Percentiles rank a stretch among this genome's conserved stretches.
Evolutionary conservation across 2,113 vertebrate genomes (phyloP).

Genomic region (Zosterops borbonicus): DNA sequence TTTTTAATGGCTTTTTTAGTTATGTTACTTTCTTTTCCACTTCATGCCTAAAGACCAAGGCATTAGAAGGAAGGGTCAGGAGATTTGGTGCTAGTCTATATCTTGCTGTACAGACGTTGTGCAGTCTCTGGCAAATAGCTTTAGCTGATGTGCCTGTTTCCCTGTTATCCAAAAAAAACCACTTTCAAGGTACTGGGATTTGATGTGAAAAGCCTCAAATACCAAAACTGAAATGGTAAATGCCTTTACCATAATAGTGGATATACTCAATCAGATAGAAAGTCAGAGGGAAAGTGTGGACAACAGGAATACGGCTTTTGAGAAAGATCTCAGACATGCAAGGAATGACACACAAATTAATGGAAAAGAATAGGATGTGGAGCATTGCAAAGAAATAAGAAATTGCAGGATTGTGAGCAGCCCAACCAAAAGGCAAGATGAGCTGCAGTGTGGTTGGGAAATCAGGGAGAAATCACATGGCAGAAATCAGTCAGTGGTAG

Average conservation of each 20-base stretch:
- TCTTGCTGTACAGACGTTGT: not conserved
- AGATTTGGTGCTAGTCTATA: not conserved
- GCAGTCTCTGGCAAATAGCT: not conserved
- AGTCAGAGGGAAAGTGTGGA: not conserved
- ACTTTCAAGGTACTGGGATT: not conserved
- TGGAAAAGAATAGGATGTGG: not conserved
- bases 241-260: not conserved
- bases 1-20: not conserved
- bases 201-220: not conserved
- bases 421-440: not conserved
- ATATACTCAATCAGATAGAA: not conserved
- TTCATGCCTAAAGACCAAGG: not conserved
- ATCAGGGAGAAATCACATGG: not conserved
- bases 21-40: not conserved
- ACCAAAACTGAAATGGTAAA: not conserved
- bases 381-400: not conserved
- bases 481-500: not conserved
- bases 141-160: not conserved
- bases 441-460: not conserved
- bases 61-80: not conserved
- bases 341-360: not conserved
- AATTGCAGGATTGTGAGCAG: not conserved
- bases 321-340: not conserved
- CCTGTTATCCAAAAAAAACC: not conserved
- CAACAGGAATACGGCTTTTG: not conserved